Evolutionary conservation across 2,888 invertebrate species (phyloP), one percentile per base, ranked within the genome.

Genomic region (Leptinotarsa peninsularis): DNA sequence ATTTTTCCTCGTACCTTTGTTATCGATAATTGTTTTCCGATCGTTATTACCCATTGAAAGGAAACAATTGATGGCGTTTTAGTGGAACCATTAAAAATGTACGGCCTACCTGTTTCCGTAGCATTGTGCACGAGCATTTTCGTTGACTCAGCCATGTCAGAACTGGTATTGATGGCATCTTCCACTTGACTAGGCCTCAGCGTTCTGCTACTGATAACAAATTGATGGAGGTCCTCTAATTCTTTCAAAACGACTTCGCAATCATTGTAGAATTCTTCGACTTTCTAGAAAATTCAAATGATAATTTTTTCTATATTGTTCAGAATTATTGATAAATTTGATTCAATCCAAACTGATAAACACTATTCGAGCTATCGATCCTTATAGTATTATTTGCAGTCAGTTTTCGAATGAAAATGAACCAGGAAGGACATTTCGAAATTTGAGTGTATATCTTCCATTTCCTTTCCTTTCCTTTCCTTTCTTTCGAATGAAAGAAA

Each of bases 251-350:
- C 91, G 60, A 90, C 88, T 71, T 90, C 89, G 72, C 92, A 91
- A 81, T 92, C 92, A 77, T 90, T 90, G 80, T 90, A 89, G 84
- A 93, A 94, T 82, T 92, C 92, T 84, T 94, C 94, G 73, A 93
- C 91, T 86, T 91, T 91, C 94, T 94, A 67, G 18, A 78, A 80
- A 69, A 67, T 17, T n/a, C 13, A 43, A n/a, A 17, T 50, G 17
- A 17, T 50, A 5, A 50, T 52, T 52, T 52, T n/a, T 3, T 13
- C 43, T 43, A 43, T 43, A 43, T 33, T 10, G 10, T 43, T 43
- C 43, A 10, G 10, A 43, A 43, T 43, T 10, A 43, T 43, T 43
- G 10, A 43, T 43, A 10, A 43, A 10, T 43, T 43, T 43, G 2
- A 43, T 43, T 43, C 10, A 43, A 10, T 10, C 3, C 43, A 7